Base-by-base conservation (phyloP, 64 coral and sea anemone genomes). In the Actinia equina region DNA sequence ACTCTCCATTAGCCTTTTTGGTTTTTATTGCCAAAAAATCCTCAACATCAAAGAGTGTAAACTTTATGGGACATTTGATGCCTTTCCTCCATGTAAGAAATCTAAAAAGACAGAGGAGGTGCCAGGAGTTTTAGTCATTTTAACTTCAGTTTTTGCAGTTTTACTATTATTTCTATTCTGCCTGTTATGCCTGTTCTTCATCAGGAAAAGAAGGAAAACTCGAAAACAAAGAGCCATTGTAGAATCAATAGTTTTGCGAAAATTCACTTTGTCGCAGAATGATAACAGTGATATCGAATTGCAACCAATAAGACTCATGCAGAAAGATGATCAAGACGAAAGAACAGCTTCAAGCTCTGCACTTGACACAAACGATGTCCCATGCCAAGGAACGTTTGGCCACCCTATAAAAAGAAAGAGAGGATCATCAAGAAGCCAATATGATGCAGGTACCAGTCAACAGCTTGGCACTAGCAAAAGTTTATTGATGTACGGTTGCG, bases 11-110 rank as follows among this genome's bases (percentile, higher is more conserved):
- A 98, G 96, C 82, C 58, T 95, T 44, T 98, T 98, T 81, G 96
- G 87, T 12, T 95, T 98, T 7, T 98, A 98, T 80, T 98, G 96
- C 44, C 96, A 98, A 61, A 92, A 95, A 43, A 88, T 98, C 17
- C 87, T 98, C 8, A 43, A 51, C 3, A 93, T 95, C 41, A 53
- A 86, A 26, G 87, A 89, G 85, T 95, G 94, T 77, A 15, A 83
- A 18, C 84, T 95, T 41, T 80, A 95, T 80, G 94, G 94, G 6
- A 95, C 94, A 43, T 95, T 89, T 78, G 94, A 95, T 46, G 94
- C 90, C 5, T 95, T 95, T 83, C 84, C 91, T 25, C 84, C 57
- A 52, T 95, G 94, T 53, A 62, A 71, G 59, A 74, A 42, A 25
- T 51, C 59, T 16, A n/a, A 43, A 15, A 71, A 71, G 22, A 52